Base-by-base conservation (phyloP, 2,888 invertebrate species). In the Sphaeridia pumilis region DNA sequence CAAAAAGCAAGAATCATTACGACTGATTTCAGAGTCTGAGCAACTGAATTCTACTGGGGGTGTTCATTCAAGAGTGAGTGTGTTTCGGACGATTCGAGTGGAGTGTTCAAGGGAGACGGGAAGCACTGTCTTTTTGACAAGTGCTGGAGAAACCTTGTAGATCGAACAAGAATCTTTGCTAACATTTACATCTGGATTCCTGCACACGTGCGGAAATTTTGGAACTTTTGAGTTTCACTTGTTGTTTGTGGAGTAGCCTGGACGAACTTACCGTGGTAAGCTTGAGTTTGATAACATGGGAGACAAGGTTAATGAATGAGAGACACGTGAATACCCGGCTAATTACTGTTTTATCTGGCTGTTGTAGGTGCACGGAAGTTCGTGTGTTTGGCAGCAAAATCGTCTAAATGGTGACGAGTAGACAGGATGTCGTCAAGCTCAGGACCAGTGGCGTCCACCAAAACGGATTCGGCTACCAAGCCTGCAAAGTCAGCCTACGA, bases 331-430 rank as follows among this genome's bases (percentile, higher is more conserved):
- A 25, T 17, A 31, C 24, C 12, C 17, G n/a, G 14, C 7, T 20
- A 34, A 21, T n/a, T 7, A 34, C 5, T 21, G 5, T 14, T n/a
- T 48, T 48, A 21, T 14, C n/a, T 21, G 25, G 21, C 10, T 52
- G 46, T 49, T 46, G 2, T 26, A 62, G 60, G 50, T 57, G 58
- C 54, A 60, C 60, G 60, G 59, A 56, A 58, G 60, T 58, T 63
- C 57, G 58, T 58, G 55, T 55, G 57, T 43, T 52, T 47, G 47
- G 47, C 52, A 46, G 52, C 42, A 59, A 45, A 46, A 55, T n/a
- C 55, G 60, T 54, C 59, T 64, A 58, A 64, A 64, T 64, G 64
- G 60, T 61, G 64, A 64, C 61, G 64, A 58, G 57, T 46, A 56
- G 47, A 58, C 62, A 64, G 59, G 56, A 64, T 64, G 64, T 64